phyloP scores from a whole-genome alignment of 2,797 vertebrate species.

The Manis javanica region DNA sequence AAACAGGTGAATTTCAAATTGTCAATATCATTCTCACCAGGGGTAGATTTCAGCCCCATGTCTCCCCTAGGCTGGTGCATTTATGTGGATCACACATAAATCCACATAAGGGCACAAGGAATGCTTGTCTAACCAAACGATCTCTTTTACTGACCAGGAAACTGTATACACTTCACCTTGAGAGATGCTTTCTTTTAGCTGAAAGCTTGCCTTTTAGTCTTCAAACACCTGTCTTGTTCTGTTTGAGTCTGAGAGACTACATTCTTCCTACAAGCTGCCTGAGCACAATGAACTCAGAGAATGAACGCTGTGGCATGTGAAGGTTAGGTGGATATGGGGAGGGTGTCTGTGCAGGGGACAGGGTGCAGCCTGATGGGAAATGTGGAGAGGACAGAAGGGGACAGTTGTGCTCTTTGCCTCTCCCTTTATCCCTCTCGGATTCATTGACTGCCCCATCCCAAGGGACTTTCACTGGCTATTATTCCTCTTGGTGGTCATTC shows the following conservation, averaged over 20 bases:
- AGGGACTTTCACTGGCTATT: background rate
- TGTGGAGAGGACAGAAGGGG: background rate
- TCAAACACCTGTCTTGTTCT: background rate
- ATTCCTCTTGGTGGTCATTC: background rate
- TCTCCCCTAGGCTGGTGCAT: background rate
- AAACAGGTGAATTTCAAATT: background rate
- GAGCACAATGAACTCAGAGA: background rate
- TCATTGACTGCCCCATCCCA: background rate
- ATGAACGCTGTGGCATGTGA: background rate
- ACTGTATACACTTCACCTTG: background rate
- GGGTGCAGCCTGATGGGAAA: background rate
- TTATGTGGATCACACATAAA: background rate
- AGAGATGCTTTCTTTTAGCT: background rate
- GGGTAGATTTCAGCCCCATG: background rate
- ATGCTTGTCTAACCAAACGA: background rate
- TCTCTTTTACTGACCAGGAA: background rate
- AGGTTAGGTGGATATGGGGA: background rate
- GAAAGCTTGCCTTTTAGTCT: background rate
- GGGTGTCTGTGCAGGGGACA: background rate
- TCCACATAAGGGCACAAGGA: background rate
- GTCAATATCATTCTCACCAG: background rate
- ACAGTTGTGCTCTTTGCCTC: background rate
- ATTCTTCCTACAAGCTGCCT: constrained; percentile 15
- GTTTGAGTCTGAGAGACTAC: background rate
- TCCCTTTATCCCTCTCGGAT: background rate